Conservation (phyloP, 2,113 vertebrate species). For the Smithornis capensis region DNA sequence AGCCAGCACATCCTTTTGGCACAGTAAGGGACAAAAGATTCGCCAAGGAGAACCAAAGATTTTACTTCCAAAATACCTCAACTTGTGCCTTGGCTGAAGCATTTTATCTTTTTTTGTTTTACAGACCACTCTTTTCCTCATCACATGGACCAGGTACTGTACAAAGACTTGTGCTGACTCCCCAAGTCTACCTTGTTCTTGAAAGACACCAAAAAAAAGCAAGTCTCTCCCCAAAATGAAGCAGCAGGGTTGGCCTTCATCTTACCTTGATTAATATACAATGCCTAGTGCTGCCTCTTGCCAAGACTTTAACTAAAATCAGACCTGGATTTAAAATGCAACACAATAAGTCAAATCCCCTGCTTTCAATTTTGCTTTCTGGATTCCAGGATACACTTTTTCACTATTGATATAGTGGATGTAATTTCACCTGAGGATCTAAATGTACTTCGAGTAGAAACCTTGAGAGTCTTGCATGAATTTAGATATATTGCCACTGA, state of each 20-base stretch:
- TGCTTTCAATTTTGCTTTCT: conserved; percentile 56
- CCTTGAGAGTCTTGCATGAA: not conserved
- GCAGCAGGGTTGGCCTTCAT: not conserved
- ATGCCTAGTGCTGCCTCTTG: not conserved
- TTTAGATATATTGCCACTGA: not conserved
- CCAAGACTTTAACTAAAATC: conserved; percentile 57
- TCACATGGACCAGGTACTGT: not conserved
- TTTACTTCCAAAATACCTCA: not conserved
- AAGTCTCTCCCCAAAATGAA: not conserved
- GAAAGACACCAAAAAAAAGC: not conserved
- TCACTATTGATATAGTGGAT: conserved; percentile 1
- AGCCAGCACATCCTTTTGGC: rapidly evolving
- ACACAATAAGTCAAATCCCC: not conserved
- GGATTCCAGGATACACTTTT: conserved; percentile 5
- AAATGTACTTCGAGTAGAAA: not conserved
- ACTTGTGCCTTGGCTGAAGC: not conserved
- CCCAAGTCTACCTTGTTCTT: not conserved
- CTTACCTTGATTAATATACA: not conserved
- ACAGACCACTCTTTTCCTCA: not conserved
- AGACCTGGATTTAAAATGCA: conserved; percentile 22
- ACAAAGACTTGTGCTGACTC: not conserved
- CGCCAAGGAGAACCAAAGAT: not conserved
- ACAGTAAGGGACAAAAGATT: not conserved
- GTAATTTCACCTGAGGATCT: conserved; percentile 36
- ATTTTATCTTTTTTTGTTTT: not conserved